phyloP scores from a whole-genome alignment of 2,888 invertebrate genomes.

The Harpalus rufipes region DNA sequence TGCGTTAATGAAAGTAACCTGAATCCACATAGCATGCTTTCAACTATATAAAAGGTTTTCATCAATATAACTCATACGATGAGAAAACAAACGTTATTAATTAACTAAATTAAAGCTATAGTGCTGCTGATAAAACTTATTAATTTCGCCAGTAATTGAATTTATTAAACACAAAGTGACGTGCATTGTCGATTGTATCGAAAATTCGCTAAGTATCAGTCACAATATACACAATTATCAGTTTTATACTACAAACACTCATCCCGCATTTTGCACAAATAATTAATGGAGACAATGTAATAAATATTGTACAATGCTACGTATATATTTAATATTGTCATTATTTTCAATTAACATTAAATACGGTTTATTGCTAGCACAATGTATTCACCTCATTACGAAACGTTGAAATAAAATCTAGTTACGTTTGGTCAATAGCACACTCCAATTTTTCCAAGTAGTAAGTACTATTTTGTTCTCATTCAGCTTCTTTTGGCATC shows the following conservation, averaged over 20 bases:
- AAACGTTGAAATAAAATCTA: no score
- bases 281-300: constrained; percentile 1
- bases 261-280: background rate
- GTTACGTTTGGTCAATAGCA: no score
- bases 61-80: background rate
- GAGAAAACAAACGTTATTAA: constrained; percentile 5
- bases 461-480: no score
- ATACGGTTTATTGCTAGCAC: background rate
- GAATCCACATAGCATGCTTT: background rate
- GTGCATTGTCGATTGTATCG: background rate
- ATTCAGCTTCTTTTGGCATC: no score
- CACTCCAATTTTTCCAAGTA: no score
- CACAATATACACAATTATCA: constrained; percentile 13
- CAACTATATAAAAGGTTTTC: background rate
- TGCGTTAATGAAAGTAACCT: background rate
- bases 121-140: background rate
- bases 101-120: constrained; percentile 7
- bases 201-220: background rate
- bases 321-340: no score
- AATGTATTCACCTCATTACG: no score
- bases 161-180: constrained; percentile 5
- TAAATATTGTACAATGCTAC: background rate
- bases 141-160: constrained; percentile 9
- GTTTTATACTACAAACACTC: constrained; percentile 10
- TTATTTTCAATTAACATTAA: background rate